Base-by-base conservation (phyloP, 1,140 invertebrate species). In the Ips nitidus region DNA sequence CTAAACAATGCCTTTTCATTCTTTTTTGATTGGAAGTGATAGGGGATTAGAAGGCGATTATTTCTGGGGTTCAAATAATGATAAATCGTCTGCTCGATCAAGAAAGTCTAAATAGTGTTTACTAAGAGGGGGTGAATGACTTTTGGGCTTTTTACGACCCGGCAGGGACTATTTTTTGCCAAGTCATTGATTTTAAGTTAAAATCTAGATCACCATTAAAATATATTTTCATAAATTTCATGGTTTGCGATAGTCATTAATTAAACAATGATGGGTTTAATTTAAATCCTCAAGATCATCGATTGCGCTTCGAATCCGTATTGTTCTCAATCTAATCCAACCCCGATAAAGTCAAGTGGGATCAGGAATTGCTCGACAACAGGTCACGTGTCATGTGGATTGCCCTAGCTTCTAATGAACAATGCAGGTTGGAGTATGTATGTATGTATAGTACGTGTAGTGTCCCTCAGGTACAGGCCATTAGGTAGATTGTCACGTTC, bases 341-440 rank as follows among this genome's bases (percentile, higher is more conserved):
- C n/a, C 52, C 52, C 7, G 8, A 38, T 55, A 55, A 55, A 55
- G 36, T 55, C 52, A 55, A 55, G 52, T 22, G 52, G 52, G 52
- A 6, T 55, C 52, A 36, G n/a, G 52, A 55, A 38, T 38, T 5
- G 52, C 5, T 36, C 36, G n/a, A n/a, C 52, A 55, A 55, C 37
- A 55, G 52, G 52, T 55, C 52, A 55, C 52, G 52, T 55, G 52
- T 55, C 52, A 37, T 55, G 37, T 55, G 52, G 37, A 55, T 55
- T 55, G 52, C 52, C 3, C 8, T 5, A 8, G 37, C 52, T 6
- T 55, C 52, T 55, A 55, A 55, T 55, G 52, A 55, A 55, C 52
- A 55, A 55, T 55, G 52, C 7, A n/a, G 52, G 4, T 36, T 55
- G 7, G 37, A 55, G 52, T 55, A 55, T 5, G 52, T 55, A 55